Evolutionary conservation across 2,113 vertebrate species (phyloP).

Genomic region (Cebidichthys violaceus): DNA sequence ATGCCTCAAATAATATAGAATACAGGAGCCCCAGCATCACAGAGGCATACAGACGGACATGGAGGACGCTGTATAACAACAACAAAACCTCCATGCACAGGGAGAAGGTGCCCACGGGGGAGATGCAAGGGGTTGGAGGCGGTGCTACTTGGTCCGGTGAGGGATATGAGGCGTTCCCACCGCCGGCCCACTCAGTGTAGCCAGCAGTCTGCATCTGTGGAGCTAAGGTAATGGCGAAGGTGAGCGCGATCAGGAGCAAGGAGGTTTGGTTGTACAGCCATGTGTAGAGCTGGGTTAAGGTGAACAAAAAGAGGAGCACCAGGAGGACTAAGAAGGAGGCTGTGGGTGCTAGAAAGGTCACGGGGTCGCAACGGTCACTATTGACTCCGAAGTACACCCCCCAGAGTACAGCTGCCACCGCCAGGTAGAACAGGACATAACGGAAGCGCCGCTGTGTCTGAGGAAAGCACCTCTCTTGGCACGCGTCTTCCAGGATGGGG

Average conservation of each 20-base stretch:
- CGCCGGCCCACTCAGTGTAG: constrained; percentile 73
- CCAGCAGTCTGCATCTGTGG: constrained; percentile 87
- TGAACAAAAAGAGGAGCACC: constrained; percentile 90
- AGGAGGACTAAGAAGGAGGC: constrained; percentile 89
- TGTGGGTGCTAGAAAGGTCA: constrained; percentile 87
- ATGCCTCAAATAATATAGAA: constrained; percentile 92
- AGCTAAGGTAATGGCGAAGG: constrained; percentile 91
- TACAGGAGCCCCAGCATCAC: constrained; percentile 92
- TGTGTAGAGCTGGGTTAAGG: constrained; percentile 90
- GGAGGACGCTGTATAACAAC: constrained; percentile 96
- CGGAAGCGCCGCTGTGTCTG: constrained; percentile 96
- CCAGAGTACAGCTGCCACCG: constrained; percentile 90
- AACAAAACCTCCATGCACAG: constrained; percentile 95
- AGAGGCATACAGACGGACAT: constrained; percentile 94
- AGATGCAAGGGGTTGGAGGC: constrained; percentile 85
- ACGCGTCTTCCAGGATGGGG: constrained; percentile 94
- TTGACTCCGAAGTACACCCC: constrained; percentile 90
- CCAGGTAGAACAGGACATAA: constrained; percentile 94
- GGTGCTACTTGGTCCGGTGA: neutral
- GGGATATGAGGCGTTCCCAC: constrained; percentile 69
- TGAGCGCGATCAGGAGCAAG: constrained; percentile 88
- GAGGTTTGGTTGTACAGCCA: constrained; percentile 91
- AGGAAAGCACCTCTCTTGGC: constrained; percentile 95
- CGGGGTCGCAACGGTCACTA: constrained; percentile 80
- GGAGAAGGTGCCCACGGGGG: constrained; percentile 95